These are phyloP conservation scores for Coecobrya sp. DNA, from an alignment of 2,888 invertebrate species.

Conservation along the genomic window DNA sequence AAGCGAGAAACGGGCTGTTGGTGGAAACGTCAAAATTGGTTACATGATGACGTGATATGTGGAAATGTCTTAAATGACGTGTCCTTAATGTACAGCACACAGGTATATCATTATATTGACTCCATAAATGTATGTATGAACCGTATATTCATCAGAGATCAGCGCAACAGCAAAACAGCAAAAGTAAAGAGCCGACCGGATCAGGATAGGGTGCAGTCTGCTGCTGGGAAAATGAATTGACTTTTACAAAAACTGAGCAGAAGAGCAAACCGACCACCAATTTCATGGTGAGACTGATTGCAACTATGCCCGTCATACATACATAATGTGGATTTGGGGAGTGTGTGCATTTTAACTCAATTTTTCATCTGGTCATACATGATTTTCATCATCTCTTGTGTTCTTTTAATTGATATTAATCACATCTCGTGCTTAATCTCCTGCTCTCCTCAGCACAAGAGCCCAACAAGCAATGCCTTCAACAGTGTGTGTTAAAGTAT, in stretches of 20 bases:
- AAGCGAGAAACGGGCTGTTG: slow-evolving; percentile 29
- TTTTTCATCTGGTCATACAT: slow-evolving; percentile 62
- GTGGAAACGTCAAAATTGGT: slow-evolving; percentile 45
- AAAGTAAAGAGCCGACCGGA: slow-evolving; percentile 19
- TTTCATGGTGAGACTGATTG: background rate
- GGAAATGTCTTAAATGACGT: slow-evolving; percentile 12
- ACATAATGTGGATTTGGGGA: background rate
- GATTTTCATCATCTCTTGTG: slow-evolving; percentile 67
- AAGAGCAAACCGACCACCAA: background rate
- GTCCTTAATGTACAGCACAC: background rate
- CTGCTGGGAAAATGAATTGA: slow-evolving; percentile 42
- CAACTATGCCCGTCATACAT: background rate
- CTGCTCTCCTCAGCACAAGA: background rate
- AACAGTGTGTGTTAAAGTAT: background rate
- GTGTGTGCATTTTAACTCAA: slow-evolving; percentile 45
- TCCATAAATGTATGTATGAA: background rate
- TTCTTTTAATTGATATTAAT: slow-evolving; percentile 77
- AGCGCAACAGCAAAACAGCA: no score
- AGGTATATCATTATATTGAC: background rate
- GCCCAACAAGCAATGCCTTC: background rate
- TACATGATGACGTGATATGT: slow-evolving; percentile 14
- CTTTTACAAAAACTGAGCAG: background rate
- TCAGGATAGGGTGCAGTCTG: background rate
- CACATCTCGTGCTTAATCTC: slow-evolving; percentile 65
- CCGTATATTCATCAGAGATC: slow-evolving; percentile 2